Evolutionary conservation across 2,888 invertebrate genomes (phyloP).

Genomic region (Lycaena phlaeas): DNA sequence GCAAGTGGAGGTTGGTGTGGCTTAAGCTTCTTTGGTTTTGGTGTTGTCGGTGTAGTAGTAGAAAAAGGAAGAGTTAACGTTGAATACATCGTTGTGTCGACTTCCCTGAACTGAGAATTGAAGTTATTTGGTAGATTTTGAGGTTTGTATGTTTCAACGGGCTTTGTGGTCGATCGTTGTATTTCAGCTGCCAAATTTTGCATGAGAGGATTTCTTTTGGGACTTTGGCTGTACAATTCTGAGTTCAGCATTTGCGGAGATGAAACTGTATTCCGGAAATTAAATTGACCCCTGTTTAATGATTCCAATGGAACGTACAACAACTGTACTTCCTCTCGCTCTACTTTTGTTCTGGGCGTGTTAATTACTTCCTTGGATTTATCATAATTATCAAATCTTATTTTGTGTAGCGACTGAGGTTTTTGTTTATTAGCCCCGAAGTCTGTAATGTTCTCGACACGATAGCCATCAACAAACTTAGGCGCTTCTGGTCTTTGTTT

Average conservation of each 20-base stretch:
- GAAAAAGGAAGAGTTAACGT: constrained; percentile 49
- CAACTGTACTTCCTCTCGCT: constrained; percentile 81
- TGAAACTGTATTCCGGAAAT: constrained; percentile 43
- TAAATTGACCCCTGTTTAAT: constrained; percentile 67
- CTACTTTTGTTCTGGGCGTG: constrained; percentile 38
- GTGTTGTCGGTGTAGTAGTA: constrained; percentile 53
- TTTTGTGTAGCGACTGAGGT: constrained; percentile 51
- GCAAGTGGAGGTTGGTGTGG: constrained; percentile 90
- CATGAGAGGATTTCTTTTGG: constrained; percentile 30
- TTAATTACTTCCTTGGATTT: constrained; percentile 35
- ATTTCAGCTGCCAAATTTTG: constrained; percentile 36
- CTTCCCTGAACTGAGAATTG: constrained; percentile 33
- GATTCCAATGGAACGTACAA: constrained; percentile 88
- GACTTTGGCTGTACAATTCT: constrained; percentile 42
- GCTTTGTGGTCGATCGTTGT: constrained; percentile 34
- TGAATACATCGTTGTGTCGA: constrained; percentile 51
- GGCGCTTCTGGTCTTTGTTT: constrained; percentile 38
- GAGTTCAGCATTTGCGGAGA: constrained; percentile 37
- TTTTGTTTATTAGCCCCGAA: constrained; percentile 32
- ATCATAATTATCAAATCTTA: constrained; percentile 48
- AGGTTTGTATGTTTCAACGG: constrained; percentile 33
- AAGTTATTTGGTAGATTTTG: constrained; percentile 44
- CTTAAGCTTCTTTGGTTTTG: constrained; percentile 72
- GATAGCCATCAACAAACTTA: constrained; percentile 58
- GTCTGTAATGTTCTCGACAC: constrained; percentile 42